Evolutionary conservation across 2,888 invertebrate species (phyloP).

Genomic region (Orchestes rusci): DNA sequence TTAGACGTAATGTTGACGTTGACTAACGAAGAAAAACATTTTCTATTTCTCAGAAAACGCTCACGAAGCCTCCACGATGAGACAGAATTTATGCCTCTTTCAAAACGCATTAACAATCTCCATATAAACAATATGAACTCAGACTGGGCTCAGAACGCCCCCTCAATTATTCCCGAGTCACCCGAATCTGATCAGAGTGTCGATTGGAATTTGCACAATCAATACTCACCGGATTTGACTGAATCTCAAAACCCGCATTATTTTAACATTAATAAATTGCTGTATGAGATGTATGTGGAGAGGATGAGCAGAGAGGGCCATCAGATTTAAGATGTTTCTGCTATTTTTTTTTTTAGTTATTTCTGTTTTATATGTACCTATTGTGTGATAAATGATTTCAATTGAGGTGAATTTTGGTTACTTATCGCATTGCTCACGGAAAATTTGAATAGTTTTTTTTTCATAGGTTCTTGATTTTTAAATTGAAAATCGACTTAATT

Average conservation of each 20-base stretch:
- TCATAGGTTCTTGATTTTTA: too few relatives aligned
- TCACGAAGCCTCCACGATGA: conserved; percentile 59
- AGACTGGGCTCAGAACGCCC: conserved; percentile 21
- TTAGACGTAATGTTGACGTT: too few relatives aligned
- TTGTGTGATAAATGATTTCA: too few relatives aligned
- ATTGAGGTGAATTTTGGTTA: too few relatives aligned
- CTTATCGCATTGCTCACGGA: too few relatives aligned
- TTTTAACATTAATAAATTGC: conserved; percentile 75
- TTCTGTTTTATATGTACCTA: too few relatives aligned
- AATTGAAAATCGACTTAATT: too few relatives aligned
- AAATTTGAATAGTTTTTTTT: too few relatives aligned
- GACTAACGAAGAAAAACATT: background rate
- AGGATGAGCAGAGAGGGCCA: conserved; percentile 57
- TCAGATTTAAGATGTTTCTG: conserved; percentile 27
- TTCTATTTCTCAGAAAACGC: conserved; percentile 58
- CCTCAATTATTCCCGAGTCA: conserved; percentile 31
- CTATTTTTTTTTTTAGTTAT: too few relatives aligned
- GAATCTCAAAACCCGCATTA: conserved; percentile 78
- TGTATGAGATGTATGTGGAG: conserved; percentile 79
- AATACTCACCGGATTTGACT: conserved; percentile 70
- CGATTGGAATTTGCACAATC: conserved; percentile 45
- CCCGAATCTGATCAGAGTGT: conserved; percentile 37
- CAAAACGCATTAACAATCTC: conserved; percentile 84
- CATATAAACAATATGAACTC: conserved; percentile 58
- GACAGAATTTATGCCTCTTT: conserved; percentile 77